Conservation (phyloP, 2,888 invertebrate species). For the Macrosiphum euphorbiae region DNA sequence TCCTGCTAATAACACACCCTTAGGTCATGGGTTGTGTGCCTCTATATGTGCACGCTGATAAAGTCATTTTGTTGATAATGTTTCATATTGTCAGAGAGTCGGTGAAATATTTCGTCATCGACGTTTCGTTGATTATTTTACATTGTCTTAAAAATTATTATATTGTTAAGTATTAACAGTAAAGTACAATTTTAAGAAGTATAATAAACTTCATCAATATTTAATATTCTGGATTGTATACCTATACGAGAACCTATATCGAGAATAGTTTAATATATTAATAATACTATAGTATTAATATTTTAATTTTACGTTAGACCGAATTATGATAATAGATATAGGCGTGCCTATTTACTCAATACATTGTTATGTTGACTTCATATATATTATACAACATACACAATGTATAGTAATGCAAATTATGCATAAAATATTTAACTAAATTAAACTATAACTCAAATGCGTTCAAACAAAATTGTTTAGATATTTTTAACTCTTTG, state of each 20-base stretch:
- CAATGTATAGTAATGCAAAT: neutral
- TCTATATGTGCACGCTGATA: neutral
- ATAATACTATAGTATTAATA: neutral
- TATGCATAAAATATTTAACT: neutral
- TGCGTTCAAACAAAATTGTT: neutral
- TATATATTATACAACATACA: neutral
- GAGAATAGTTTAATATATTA: neutral
- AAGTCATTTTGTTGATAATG: slow-evolving; percentile 24
- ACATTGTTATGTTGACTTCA: neutral
- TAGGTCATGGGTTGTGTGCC: neutral
- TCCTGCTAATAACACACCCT: slow-evolving; percentile 42
- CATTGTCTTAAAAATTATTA: neutral
- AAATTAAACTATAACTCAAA: neutral
- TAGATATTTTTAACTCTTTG: neutral
- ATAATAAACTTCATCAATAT: neutral
- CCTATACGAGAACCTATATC: neutral
- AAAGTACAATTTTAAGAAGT: too few relatives aligned
- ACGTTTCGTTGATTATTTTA: neutral
- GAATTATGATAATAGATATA: neutral
- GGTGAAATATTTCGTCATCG: neutral
- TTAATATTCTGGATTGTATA: neutral
- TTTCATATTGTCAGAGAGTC: neutral
- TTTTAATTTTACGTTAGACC: neutral
- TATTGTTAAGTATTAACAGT: neutral
- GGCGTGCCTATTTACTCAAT: neutral